A percentile compares a stretch with the other conserved stretches of the same genome.
Evolutionary conservation across 2,888 invertebrate species (phyloP).

Genomic region (Adelognathus sp.): DNA sequence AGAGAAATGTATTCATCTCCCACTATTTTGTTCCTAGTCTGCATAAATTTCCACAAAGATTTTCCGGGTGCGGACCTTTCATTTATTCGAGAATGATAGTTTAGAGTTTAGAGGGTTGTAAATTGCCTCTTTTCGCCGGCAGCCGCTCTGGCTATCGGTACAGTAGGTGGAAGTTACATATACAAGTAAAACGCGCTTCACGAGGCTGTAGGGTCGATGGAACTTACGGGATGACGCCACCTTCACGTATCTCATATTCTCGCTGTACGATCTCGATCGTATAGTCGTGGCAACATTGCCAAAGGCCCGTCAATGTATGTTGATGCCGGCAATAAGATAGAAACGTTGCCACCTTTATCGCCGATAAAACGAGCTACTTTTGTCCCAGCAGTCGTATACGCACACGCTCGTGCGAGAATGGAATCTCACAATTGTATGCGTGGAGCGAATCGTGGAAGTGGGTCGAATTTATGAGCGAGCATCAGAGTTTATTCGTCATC

Average conservation of each 20-base stretch:
- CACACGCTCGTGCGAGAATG: background rate
- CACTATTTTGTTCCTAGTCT: background rate
- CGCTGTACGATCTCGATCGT: background rate
- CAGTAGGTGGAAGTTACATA: background rate
- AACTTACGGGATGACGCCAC: background rate
- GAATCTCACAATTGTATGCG: slow-evolving; percentile 15
- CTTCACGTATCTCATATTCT: background rate
- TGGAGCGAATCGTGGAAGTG: background rate
- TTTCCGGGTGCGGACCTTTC: background rate
- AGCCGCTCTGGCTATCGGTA: background rate
- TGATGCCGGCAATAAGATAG: slow-evolving; percentile 29
- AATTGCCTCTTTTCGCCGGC: slow-evolving; percentile 3
- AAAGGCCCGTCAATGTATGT: slow-evolving; percentile 25
- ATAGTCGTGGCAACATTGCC: slow-evolving; percentile 13
- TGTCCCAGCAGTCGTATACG: background rate
- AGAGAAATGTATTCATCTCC: background rate
- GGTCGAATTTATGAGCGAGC: background rate
- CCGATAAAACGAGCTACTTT: slow-evolving; percentile 35
- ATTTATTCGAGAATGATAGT: slow-evolving; percentile 10
- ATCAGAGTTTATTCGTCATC: background rate
- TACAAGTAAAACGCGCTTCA: background rate
- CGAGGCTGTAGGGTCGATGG: background rate
- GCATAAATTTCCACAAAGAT: background rate
- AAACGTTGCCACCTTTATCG: slow-evolving; percentile 42
- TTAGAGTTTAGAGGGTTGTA: slow-evolving; percentile 7